phyloP scores from a whole-genome alignment of 92 coral and sea anemone genomes.

The Parazoanthus darwini region DNA sequence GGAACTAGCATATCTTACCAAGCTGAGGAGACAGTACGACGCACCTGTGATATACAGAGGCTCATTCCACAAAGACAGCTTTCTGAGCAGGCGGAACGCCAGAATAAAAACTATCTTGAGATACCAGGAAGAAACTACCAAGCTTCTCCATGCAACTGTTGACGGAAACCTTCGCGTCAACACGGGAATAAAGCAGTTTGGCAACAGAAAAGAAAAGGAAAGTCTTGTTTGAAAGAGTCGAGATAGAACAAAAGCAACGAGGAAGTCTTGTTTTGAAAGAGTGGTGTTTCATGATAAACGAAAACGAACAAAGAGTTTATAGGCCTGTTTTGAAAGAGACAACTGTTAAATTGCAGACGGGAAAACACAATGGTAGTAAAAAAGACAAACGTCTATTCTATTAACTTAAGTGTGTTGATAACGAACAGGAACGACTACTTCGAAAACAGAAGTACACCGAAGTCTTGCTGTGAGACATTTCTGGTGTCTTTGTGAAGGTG shows the following conservation, averaged over 20 bases:
- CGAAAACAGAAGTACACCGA: no score
- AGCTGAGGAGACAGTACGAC: slow-evolving; percentile 20
- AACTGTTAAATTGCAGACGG: no score
- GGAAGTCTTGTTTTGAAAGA: neutral
- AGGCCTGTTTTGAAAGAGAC: no score
- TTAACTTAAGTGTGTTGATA: no score
- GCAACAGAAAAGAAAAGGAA: slow-evolving; percentile 29
- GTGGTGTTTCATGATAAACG: no score
- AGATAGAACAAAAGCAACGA: neutral
- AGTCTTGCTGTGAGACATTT: no score
- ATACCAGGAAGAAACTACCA: slow-evolving; percentile 2
- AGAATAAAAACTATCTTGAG: neutral
- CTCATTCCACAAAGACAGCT: slow-evolving; percentile 9
- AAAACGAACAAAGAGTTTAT: no score
- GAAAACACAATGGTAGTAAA: no score
- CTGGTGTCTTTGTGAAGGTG: no score
- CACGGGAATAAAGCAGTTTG: neutral
- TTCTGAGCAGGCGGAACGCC: neutral
- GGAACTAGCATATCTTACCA: slow-evolving; percentile 25
- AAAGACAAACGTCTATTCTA: no score
- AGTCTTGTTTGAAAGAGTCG: slow-evolving; percentile 19
- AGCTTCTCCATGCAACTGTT: neutral
- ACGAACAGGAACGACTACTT: no score
- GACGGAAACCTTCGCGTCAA: neutral
- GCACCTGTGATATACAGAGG: neutral